phyloP scores from a whole-genome alignment of 2,888 invertebrate genomes.

The Eupithecia centaureata region DNA sequence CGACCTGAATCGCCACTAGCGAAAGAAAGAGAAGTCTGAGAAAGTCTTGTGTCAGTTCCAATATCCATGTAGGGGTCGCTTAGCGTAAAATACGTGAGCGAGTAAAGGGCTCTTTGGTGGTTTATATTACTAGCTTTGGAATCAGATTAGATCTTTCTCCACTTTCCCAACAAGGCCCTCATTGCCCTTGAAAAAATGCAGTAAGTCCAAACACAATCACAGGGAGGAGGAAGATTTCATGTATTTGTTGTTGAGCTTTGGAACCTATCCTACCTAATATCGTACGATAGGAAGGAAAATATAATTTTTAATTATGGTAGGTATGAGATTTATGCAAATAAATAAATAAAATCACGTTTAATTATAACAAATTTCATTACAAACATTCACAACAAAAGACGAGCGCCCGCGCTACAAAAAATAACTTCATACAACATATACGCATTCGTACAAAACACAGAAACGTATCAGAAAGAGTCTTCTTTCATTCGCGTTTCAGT shows the following conservation, averaged over 20 bases:
- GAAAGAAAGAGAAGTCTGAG: no score
- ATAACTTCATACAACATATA: neutral
- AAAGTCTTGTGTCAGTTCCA: no score
- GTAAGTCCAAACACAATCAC: neutral
- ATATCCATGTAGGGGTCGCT: no score
- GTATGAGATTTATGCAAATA: neutral
- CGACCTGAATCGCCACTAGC: no score
- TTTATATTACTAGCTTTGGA: no score
- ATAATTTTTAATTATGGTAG: neutral
- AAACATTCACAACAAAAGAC: neutral
- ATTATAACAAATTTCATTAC: neutral
- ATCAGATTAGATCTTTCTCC: neutral
- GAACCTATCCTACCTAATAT: neutral
- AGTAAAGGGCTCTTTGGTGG: no score
- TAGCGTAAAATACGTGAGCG: no score
- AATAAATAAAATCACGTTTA: neutral
- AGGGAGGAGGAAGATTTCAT: neutral
- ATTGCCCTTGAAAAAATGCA: neutral
- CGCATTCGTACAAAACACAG: neutral
- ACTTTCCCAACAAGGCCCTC: neutral
- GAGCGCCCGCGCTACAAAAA: slow-evolving; percentile 2
- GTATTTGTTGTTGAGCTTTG: neutral
- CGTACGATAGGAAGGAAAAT: neutral
- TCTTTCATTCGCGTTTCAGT: no score
- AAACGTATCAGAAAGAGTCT: neutral